Percentiles rank a stretch among this genome's conserved stretches.
phyloP scores from a whole-genome alignment of 2,888 invertebrate genomes.

The Myathropa florea region DNA sequence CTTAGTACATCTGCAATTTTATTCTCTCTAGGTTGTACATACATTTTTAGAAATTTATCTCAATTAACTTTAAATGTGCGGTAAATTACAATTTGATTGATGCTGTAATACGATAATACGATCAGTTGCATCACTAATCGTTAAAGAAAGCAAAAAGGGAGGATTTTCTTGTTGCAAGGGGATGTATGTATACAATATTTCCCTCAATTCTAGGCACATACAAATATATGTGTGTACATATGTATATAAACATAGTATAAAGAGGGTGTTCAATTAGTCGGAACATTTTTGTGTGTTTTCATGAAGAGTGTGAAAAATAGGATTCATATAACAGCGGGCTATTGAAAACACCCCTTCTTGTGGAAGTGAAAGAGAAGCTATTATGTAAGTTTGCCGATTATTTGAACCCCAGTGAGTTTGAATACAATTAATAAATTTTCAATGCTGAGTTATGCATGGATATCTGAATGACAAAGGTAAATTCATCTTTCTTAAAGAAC shows the following conservation, averaged over 20 bases:
- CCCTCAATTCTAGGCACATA: not conserved
- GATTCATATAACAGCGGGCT: slow-evolving; percentile 2
- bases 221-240: not conserved
- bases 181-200: slow-evolving; percentile 9
- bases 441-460: slow-evolving; percentile 31
- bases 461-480: slow-evolving; percentile 21
- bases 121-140: slow-evolving; percentile 63
- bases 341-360: slow-evolving; percentile 41
- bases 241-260: not conserved
- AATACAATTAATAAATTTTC: slow-evolving; percentile 35
- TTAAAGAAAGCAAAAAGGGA: slow-evolving; percentile 40
- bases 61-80: slow-evolving; percentile 52
- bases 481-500: not conserved
- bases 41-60: slow-evolving; percentile 27
- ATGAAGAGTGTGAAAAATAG: slow-evolving; percentile 46
- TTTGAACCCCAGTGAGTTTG: slow-evolving; percentile 21
- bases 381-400: not conserved
- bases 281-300: slow-evolving; percentile 52
- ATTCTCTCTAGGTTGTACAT: not conserved
- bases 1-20: no score
- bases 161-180: slow-evolving; percentile 14
- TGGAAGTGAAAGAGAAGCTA: slow-evolving; percentile 62
- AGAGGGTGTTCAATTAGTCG: slow-evolving; percentile 59
- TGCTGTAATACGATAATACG: slow-evolving; percentile 58
- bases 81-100: slow-evolving; percentile 61